Evolutionary conservation across 1,140 invertebrate genomes (phyloP).

Genomic region (Aphelenchoides besseyi): DNA sequence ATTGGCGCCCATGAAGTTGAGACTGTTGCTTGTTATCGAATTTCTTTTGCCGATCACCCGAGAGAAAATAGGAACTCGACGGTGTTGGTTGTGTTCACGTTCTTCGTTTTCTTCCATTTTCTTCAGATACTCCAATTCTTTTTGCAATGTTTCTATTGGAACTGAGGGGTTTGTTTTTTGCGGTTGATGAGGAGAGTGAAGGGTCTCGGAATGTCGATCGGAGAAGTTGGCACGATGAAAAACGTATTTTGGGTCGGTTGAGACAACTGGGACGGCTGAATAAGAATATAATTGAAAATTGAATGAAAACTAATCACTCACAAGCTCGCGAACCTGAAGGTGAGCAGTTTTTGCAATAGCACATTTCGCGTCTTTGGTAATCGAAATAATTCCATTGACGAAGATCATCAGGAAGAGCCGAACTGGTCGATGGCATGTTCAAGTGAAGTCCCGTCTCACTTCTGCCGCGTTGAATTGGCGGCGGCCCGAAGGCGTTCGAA

Average conservation of each 20-base stretch:
- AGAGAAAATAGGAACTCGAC: not conserved
- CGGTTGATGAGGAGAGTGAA: not conserved
- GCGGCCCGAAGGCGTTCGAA: not conserved
- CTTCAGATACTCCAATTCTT: not conserved
- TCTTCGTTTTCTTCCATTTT: not conserved
- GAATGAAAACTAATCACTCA: not conserved
- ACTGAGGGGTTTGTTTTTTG: not conserved
- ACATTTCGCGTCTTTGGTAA: constrained; percentile 38
- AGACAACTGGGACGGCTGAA: not conserved
- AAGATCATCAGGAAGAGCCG: not conserved
- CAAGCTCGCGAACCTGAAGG: not conserved
- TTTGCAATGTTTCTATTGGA: not conserved
- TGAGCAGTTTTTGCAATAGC: constrained; percentile 42
- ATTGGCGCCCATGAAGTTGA: not conserved
- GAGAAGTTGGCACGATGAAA: not conserved
- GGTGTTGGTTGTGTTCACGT: not conserved
- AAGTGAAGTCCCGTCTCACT: constrained; percentile 14
- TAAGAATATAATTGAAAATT: not conserved
- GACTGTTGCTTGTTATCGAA: not conserved
- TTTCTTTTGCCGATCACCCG: not conserved
- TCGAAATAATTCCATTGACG: constrained; percentile 42
- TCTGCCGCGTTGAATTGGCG: not conserved
- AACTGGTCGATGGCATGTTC: not conserved
- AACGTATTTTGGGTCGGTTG: not conserved
- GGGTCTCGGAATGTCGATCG: not conserved